Percentiles rank a stretch among this genome's conserved stretches.
phyloP scores from a whole-genome alignment of 1,140 invertebrate species.

The Leptonema lineaticorne region DNA sequence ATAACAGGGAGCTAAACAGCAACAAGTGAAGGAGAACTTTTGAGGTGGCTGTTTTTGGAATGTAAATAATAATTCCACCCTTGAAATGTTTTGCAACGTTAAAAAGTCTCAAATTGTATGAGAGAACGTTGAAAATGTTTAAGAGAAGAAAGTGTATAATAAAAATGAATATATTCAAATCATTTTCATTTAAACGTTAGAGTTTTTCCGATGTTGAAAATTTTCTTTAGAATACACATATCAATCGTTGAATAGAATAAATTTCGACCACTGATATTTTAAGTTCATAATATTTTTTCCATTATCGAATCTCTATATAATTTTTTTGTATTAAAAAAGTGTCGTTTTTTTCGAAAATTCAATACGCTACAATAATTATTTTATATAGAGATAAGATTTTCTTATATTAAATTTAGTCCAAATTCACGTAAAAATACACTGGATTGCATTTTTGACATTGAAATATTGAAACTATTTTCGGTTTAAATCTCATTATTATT shows the following conservation, averaged over 20 bases:
- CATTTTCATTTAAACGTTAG: background rate
- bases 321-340: too few species aligned
- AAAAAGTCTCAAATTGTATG: background rate
- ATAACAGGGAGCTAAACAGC: background rate
- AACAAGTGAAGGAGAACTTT: conserved; percentile 9
- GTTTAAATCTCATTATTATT: too few species aligned
- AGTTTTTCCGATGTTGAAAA: background rate
- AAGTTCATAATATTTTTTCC: background rate
- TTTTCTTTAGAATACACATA: background rate
- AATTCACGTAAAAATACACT: too few species aligned
- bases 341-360: too few species aligned
- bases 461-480: too few species aligned
- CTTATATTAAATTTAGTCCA: too few species aligned
- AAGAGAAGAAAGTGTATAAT: background rate
- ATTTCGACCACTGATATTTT: background rate
- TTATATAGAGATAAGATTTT: too few species aligned
- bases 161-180: background rate
- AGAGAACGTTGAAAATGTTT: background rate
- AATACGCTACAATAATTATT: too few species aligned
- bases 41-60: background rate
- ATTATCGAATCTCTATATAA: too few species aligned
- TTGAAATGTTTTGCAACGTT: background rate
- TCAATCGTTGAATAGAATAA: background rate
- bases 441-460: too few species aligned
- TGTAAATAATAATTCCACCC: conserved; percentile 10